phyloP scores from a whole-genome alignment of 2,888 invertebrate genomes.

The Notodonta ziczac region DNA sequence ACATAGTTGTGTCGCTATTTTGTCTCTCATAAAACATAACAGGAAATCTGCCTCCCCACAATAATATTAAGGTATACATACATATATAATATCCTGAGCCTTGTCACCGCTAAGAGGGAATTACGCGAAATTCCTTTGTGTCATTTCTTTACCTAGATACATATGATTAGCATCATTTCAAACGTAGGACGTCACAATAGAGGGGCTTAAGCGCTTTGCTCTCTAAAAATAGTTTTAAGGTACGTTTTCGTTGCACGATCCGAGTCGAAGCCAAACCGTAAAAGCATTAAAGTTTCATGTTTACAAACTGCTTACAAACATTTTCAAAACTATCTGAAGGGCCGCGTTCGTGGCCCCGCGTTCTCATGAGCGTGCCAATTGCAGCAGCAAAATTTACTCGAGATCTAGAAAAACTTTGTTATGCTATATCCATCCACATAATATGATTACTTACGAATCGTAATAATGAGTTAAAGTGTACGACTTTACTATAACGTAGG shows the following conservation, averaged over 20 bases:
- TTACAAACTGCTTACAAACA: conserved; percentile 20
- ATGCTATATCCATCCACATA: neutral
- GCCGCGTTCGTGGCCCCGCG: conserved; percentile 18
- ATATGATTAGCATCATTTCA: conserved; percentile 30
- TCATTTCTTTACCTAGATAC: conserved; percentile 26
- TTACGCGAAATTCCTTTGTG: conserved; percentile 35
- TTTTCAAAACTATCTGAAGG: conserved; percentile 17
- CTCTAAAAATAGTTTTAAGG: conserved; percentile 18
- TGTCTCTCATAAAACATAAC: conserved; percentile 16
- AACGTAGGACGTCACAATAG: conserved; percentile 14
- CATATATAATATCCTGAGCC: conserved; percentile 5
- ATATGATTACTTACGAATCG: neutral
- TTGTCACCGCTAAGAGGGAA: conserved; percentile 32
- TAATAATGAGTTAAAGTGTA: neutral
- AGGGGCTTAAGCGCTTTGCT: conserved; percentile 18
- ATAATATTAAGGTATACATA: conserved; percentile 25
- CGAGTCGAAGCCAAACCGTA: conserved; percentile 5
- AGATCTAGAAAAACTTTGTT: neutral
- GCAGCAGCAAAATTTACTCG: conserved; percentile 7
- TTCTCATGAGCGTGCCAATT: conserved; percentile 17
- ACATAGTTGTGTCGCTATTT: conserved; percentile 17
- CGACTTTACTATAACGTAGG: neutral
- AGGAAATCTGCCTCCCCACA: conserved; percentile 25
- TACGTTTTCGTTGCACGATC: conserved; percentile 13
- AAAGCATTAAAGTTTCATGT: conserved; percentile 14